Base-by-base conservation (phyloP, 2,113 vertebrate genomes). In the Riparia riparia region DNA sequence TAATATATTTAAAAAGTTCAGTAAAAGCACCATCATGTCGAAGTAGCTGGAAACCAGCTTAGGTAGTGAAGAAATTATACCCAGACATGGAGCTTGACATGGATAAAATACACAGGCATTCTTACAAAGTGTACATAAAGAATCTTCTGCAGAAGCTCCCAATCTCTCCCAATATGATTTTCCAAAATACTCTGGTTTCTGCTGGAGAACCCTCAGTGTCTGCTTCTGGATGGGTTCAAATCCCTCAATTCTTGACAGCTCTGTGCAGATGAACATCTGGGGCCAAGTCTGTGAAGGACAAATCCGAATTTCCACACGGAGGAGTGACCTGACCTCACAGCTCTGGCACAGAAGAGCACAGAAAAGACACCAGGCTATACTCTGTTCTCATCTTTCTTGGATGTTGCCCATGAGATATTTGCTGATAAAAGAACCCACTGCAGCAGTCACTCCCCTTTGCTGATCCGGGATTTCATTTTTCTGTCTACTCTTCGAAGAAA, bases 291-390 rank as follows among this genome's bases (percentile, higher is more conserved):
- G 24, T 14, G 58, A 65, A 53, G 49, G 50, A 73, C 3, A 81
- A 51, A n/a, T 29, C 39, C 53, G 69, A 8, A 79, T 58, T 88
- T 66, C 42, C 44, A 56, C 26, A 5, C 3, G 19, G 8, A 34
- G 34, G 11, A 5, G 6, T 21, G 39, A 24, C 14, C 25, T 61
- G 37, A 70, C 21, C 19, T 51, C 60, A 10, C 25, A 53, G 24
- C 4, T 56, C 47, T 74, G 65, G 18, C 56, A 24, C 45, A 37
- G 56, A n/a, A 63, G 31, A 45, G 6, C 29, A 29, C 20, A 15
- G 29, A 6, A 2, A 31, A 21, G 28, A 19, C 11, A 44, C 17
- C 4, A 2, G 16, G 29, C 3, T 65, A 0, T 29, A 18, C 37
- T 26, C 57, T 73, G 9, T 21, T 68, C 50, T 45, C 29, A 8